Percentiles rank a stretch among this genome's conserved stretches.
Conservation (phyloP, 2,113 vertebrate genomes). For the Synchiropus splendidus region DNA sequence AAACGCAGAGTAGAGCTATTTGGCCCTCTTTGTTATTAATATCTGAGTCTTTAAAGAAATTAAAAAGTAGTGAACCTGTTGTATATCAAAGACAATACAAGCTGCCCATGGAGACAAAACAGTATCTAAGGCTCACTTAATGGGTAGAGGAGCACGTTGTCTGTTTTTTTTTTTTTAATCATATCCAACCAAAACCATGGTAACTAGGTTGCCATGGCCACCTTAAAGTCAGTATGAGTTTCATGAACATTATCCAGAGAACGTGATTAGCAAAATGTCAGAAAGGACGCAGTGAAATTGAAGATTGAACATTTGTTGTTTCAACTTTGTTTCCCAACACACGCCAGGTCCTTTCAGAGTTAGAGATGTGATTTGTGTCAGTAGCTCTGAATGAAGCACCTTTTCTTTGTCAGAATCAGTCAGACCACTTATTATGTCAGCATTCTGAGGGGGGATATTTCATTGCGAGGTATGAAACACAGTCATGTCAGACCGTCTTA, state of each 20-base stretch:
- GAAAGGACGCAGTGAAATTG: slow-evolving; percentile 6
- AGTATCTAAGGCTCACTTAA: not conserved
- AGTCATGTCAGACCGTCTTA: no score
- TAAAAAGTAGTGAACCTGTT: slow-evolving; percentile 3
- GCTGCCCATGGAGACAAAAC: slow-evolving; percentile 4
- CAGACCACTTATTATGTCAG: no score
- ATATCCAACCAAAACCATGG: slow-evolving; percentile 45
- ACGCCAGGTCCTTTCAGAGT: no score
- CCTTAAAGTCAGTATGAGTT: slow-evolving; percentile 18
- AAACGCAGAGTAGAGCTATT: slow-evolving; percentile 4
- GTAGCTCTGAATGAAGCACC: no score
- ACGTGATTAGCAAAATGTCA: no score
- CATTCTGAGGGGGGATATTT: no score
- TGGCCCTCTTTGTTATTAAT: slow-evolving; percentile 11
- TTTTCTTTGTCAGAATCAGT: no score
- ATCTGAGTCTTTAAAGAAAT: slow-evolving; percentile 6
- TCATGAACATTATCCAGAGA: no score
- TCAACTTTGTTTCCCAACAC: no score
- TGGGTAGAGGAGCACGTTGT: not conserved
- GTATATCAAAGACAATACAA: slow-evolving; percentile 1
- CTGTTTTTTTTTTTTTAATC: slow-evolving; percentile 9
- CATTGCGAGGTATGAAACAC: no score
- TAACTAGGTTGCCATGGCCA: slow-evolving; percentile 57
- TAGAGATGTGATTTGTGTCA: no score
- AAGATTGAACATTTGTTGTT: slow-evolving; percentile 16